Conservation (phyloP, 2,888 invertebrate genomes). For the Trypoxylon attenuatum region DNA sequence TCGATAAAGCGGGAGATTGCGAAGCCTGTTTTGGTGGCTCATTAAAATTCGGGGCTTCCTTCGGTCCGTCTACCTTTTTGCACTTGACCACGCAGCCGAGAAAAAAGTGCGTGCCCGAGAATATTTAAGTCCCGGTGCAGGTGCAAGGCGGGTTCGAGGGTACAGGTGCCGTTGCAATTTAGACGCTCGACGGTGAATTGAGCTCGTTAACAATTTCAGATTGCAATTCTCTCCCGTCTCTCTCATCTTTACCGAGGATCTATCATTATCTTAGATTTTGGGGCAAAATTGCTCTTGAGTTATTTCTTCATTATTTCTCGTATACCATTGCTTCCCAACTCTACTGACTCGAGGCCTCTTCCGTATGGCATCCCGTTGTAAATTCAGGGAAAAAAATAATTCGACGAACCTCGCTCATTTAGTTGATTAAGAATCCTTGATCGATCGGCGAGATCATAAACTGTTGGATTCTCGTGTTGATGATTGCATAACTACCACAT, state of each 20-base stretch:
- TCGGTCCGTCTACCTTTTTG: constrained; percentile 7
- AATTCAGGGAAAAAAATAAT: too few relatives aligned
- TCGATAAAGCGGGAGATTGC: constrained; percentile 18
- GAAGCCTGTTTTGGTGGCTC: constrained; percentile 31
- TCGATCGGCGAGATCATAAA: not conserved
- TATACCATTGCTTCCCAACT: too few relatives aligned
- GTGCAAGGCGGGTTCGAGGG: constrained; percentile 32
- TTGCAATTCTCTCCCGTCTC: not conserved
- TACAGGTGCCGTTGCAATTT: constrained; percentile 54
- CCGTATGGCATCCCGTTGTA: too few relatives aligned
- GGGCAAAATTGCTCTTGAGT: too few relatives aligned
- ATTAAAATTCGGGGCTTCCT: constrained; percentile 32
- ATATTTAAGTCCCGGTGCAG: constrained; percentile 45
- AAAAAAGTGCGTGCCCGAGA: constrained; percentile 14
- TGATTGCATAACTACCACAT: constrained; percentile 30
- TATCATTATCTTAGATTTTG: not conserved
- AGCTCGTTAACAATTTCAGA: constrained; percentile 7
- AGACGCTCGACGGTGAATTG: constrained; percentile 18
- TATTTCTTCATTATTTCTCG: too few relatives aligned
- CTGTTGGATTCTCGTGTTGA: not conserved
- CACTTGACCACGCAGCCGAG: constrained; percentile 14
- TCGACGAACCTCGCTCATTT: too few relatives aligned
- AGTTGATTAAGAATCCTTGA: too few relatives aligned
- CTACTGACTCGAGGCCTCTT: too few relatives aligned
- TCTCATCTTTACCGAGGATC: not conserved